phyloP scores from a whole-genome alignment of 2,113 vertebrate species.

The Heptranchias perlo region DNA sequence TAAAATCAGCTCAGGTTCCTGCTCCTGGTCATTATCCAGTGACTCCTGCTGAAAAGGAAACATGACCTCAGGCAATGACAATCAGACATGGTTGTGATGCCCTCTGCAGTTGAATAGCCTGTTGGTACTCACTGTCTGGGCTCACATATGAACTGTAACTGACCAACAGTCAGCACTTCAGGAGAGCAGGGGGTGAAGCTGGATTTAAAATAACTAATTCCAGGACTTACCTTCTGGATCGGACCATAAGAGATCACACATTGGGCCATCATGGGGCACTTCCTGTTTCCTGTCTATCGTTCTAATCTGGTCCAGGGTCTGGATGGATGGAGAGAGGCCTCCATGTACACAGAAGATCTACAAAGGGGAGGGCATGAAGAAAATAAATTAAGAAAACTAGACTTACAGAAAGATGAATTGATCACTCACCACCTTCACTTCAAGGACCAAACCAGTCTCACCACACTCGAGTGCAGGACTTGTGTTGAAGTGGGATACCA shows the following conservation, averaged over 20 bases:
- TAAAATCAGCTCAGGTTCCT: not conserved
- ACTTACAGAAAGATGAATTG: not conserved
- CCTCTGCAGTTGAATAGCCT: not conserved
- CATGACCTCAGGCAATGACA: not conserved
- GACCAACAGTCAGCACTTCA: not conserved
- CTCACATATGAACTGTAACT: not conserved
- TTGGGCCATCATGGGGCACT: slow-evolving; percentile 88
- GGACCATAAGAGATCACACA: slow-evolving; percentile 92
- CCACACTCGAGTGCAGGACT: slow-evolving; percentile 50
- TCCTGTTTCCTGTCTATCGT: slow-evolving; percentile 94
- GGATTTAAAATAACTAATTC: too few relatives aligned
- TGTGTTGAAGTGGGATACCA: not conserved
- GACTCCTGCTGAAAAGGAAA: too few relatives aligned
- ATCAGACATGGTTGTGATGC: not conserved
- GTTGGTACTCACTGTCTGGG: too few relatives aligned
- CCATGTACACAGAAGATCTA: slow-evolving; percentile 83
- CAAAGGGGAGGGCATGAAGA: not conserved
- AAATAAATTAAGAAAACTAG: not conserved
- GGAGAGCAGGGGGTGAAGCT: not conserved
- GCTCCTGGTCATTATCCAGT: not conserved
- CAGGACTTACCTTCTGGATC: slow-evolving; percentile 79
- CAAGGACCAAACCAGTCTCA: slow-evolving; percentile 43
- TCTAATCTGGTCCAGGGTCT: slow-evolving; percentile 89
- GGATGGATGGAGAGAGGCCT: slow-evolving; percentile 87
- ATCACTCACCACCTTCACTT: not conserved